A percentile compares a stretch with the other conserved stretches of the same genome.
Conservation (phyloP, 1,140 invertebrate genomes). For the Agrypnia vestita region DNA sequence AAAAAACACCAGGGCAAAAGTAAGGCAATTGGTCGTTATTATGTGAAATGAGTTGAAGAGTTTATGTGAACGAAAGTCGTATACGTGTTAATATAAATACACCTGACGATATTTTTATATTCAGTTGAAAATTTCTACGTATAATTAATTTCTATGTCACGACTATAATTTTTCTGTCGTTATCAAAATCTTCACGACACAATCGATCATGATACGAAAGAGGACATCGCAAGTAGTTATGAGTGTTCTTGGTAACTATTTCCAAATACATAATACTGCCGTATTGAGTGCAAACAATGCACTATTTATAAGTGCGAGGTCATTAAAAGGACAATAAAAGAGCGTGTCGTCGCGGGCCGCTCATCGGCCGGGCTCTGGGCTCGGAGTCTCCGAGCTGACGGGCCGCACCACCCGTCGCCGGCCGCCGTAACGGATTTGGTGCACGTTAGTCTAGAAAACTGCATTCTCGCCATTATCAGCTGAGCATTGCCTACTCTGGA, state of each 20-base stretch:
- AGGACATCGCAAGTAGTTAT: not conserved
- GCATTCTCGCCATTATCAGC: slow-evolving; percentile 48
- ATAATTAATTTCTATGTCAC: too few species aligned
- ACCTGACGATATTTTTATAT: too few species aligned
- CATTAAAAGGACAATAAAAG: slow-evolving; percentile 14
- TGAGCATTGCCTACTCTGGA: slow-evolving; percentile 29
- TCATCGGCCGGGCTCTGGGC: not conserved
- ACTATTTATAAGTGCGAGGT: slow-evolving; percentile 29
- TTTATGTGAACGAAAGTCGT: too few species aligned
- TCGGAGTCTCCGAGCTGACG: not conserved
- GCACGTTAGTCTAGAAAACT: slow-evolving; percentile 58
- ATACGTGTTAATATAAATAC: too few species aligned
- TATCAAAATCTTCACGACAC: too few species aligned
- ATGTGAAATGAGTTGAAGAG: too few species aligned
- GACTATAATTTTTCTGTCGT: too few species aligned
- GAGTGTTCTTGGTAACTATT: slow-evolving; percentile 18
- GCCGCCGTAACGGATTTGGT: slow-evolving; percentile 55
- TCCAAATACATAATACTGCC: slow-evolving; percentile 27
- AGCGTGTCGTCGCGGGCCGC: not conserved
- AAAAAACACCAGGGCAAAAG: too few species aligned
- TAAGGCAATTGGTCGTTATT: too few species aligned
- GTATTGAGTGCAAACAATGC: slow-evolving; percentile 23
- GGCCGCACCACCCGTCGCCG: slow-evolving; percentile 8
- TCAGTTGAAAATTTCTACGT: too few species aligned
- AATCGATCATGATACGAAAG: too few species aligned